A percentile compares a stretch with the other conserved stretches of the same genome.
phyloP scores from a whole-genome alignment of 2,113 vertebrate genomes.

The Empidonax traillii region DNA sequence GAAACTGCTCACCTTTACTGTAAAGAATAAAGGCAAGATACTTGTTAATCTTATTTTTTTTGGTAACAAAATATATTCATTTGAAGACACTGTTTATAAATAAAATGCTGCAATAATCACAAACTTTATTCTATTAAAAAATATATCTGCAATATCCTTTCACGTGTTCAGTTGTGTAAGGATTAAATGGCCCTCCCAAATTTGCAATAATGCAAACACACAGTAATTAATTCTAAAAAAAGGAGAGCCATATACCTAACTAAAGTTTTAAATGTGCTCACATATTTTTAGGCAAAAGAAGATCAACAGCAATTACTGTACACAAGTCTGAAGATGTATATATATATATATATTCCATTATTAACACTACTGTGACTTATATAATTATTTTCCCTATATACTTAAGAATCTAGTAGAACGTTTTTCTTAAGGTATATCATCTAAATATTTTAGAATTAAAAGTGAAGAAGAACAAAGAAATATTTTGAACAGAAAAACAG shows the following conservation, averaged over 20 bases:
- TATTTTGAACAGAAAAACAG: not conserved
- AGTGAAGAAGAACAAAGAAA: not conserved
- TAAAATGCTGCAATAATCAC: not conserved
- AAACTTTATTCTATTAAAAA: not conserved
- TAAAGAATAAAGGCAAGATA: not conserved
- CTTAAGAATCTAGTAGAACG: not conserved
- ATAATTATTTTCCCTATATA: not conserved
- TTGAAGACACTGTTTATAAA: not conserved
- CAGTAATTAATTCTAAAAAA: not conserved
- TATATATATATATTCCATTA: not conserved
- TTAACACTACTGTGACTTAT: not conserved
- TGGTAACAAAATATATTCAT: not conserved
- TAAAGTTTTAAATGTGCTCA: not conserved
- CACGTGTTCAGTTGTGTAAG: not conserved
- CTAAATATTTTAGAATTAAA: not conserved
- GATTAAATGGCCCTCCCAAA: not conserved
- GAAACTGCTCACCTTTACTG: not conserved
- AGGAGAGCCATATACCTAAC: not conserved
- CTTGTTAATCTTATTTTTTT: not conserved
- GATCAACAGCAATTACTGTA: not conserved
- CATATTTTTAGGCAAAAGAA: not conserved
- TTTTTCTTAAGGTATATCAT: not conserved
- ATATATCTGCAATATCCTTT: not conserved
- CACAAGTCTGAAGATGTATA: not conserved
- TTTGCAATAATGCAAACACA: not conserved